Conservation (phyloP, 1,140 invertebrate genomes). For the Hycleus cichorii region DNA sequence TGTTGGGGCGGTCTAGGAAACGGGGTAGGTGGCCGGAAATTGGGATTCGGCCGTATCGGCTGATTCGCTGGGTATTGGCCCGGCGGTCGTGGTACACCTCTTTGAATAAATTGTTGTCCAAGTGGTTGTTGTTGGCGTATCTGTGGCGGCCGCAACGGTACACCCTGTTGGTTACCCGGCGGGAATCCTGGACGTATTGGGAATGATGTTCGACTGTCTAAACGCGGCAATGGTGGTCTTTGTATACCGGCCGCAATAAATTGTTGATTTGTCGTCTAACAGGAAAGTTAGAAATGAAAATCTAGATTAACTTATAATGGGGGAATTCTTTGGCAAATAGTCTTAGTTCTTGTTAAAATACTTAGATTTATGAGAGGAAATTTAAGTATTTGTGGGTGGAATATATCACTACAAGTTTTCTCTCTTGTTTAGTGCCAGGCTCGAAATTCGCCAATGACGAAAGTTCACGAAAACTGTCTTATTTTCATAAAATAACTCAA, state of each 20-base stretch:
- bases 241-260: background rate
- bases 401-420: constrained; percentile 14
- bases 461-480: constrained; percentile 14
- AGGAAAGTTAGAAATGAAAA: too few species aligned
- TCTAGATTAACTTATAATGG: too few species aligned
- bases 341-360: too few species aligned
- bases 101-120: constrained; percentile 19
- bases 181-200: constrained; percentile 28
- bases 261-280: background rate
- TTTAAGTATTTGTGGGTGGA: constrained; percentile 14
- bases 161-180: constrained; percentile 12
- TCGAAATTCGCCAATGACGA: constrained; percentile 16
- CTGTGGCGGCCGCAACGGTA: constrained; percentile 6
- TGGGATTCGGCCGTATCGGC: constrained; percentile 7
- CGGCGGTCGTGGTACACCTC: constrained; percentile 19
- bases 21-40: constrained; percentile 24
- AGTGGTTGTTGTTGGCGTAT: constrained; percentile 7
- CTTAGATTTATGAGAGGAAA: constrained; percentile 8
- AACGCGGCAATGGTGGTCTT: constrained; percentile 25
- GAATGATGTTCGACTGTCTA: constrained; percentile 30
- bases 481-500: constrained; percentile 12
- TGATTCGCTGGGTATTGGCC: constrained; percentile 9
- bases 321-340: too few species aligned
- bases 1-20: constrained; percentile 22
- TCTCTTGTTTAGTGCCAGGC: constrained; percentile 22